Conservation (phyloP, 2,797 vertebrate species). For the Cyclopterus lumpus region DNA sequence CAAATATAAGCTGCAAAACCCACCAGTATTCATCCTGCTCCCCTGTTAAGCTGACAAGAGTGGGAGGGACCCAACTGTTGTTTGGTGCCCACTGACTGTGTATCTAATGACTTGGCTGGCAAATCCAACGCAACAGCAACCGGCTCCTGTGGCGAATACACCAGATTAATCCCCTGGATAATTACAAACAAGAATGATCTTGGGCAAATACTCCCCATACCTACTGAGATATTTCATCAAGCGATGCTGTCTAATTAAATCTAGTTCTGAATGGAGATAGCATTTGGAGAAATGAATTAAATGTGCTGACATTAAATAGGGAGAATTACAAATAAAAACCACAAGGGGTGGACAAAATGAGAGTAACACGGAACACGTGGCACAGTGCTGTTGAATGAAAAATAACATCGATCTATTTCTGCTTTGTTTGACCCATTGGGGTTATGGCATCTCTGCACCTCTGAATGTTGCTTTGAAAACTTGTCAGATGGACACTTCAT, state of each 20-base stretch:
- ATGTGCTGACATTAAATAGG: conserved; percentile 7
- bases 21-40: conserved; percentile 65
- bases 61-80: conserved; percentile 73
- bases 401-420: neutral
- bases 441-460: neutral
- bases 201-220: conserved; percentile 77
- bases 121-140: conserved; percentile 73
- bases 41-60: conserved; percentile 72
- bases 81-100: conserved; percentile 77
- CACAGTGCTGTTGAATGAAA: neutral
- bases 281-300: conserved; percentile 45
- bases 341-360: neutral
- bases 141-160: conserved; percentile 71
- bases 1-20: conserved; percentile 52
- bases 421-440: neutral
- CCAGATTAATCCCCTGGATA: conserved; percentile 80
- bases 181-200: conserved; percentile 81
- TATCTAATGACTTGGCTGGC: conserved; percentile 82
- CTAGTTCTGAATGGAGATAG: conserved; percentile 43
- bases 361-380: neutral
- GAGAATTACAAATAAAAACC: neutral
- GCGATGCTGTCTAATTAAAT: conserved; percentile 77
- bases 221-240: conserved; percentile 76
- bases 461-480: neutral
- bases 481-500: conserved; percentile 14